Conservation (phyloP, 2,797 vertebrate species). For the Pipistrellus pipistrellus region DNA sequence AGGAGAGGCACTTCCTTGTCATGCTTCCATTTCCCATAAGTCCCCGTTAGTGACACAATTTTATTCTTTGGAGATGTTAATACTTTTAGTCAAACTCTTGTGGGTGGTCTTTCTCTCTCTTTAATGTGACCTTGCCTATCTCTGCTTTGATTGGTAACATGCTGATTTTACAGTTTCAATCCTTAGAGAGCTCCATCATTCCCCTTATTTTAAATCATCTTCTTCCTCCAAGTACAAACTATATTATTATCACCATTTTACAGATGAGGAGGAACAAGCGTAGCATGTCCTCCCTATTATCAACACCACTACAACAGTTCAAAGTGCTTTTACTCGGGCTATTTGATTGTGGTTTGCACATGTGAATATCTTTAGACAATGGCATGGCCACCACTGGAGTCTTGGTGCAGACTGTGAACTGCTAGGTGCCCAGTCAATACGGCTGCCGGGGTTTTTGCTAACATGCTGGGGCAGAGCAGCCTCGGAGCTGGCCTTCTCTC, state of each 20-base stretch:
- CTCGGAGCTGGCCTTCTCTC: neutral
- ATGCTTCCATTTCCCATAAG: neutral
- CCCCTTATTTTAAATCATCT: neutral
- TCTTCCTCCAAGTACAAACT: neutral
- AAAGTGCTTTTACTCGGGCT: neutral
- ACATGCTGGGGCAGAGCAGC: neutral
- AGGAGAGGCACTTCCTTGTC: neutral
- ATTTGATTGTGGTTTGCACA: neutral
- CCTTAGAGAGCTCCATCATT: neutral
- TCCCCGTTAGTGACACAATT: neutral
- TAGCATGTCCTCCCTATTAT: too few species aligned
- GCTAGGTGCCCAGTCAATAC: neutral
- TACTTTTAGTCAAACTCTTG: neutral
- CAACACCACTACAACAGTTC: neutral
- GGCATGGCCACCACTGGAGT: neutral
- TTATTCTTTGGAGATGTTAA: neutral
- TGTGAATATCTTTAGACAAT: neutral
- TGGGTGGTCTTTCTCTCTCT: neutral
- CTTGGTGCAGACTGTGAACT: neutral
- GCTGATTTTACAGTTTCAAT: slow-evolving; percentile 16
- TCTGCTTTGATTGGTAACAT: slow-evolving; percentile 20
- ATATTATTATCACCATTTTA: neutral
- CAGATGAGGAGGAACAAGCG: neutral
- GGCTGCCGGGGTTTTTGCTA: neutral
- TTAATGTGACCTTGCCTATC: neutral